These are phyloP conservation scores for Ceramica pisi DNA, from an alignment of 2,888 invertebrate genomes.

Conservation along the genomic window DNA sequence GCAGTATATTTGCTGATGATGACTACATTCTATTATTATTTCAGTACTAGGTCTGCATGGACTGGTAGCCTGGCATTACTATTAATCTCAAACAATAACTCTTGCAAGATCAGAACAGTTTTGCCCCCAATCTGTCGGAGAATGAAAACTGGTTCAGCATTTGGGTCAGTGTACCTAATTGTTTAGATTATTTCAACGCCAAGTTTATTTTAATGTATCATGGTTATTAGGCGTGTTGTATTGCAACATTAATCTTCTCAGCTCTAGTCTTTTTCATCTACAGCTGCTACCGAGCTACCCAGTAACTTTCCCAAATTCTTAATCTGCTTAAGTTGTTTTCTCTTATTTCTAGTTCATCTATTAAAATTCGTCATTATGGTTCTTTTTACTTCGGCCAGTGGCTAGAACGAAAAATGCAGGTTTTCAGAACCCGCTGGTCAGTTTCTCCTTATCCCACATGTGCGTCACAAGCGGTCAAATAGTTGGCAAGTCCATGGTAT, in stretches of 20 bases:
- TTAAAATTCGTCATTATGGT: neutral
- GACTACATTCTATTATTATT: conserved; percentile 16
- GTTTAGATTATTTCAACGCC: conserved; percentile 46
- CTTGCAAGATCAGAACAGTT: conserved; percentile 40
- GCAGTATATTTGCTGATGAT: neutral
- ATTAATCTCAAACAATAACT: conserved; percentile 43
- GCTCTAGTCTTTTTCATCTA: neutral
- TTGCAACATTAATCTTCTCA: conserved; percentile 9
- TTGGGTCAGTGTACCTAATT: conserved; percentile 44
- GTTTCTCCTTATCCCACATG: conserved; percentile 1
- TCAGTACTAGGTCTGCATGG: conserved; percentile 5
- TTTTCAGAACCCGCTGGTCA: neutral
- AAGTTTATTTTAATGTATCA: conserved; percentile 35
- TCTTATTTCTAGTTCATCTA: neutral
- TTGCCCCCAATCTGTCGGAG: conserved; percentile 52
- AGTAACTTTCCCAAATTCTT: too few species aligned
- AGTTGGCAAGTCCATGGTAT: conserved; percentile 50
- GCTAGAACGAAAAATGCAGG: neutral
- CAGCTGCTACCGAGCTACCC: neutral
- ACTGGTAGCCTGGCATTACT: conserved; percentile 13
- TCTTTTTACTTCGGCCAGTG: neutral
- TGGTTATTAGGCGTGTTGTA: conserved; percentile 25
- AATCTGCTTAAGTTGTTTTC: neutral
- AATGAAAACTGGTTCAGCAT: conserved; percentile 36
- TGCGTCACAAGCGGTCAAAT: conserved; percentile 48